Percentiles rank a stretch among this genome's conserved stretches.
phyloP scores from a whole-genome alignment of 1,140 invertebrate species.

The Delia radicum region DNA sequence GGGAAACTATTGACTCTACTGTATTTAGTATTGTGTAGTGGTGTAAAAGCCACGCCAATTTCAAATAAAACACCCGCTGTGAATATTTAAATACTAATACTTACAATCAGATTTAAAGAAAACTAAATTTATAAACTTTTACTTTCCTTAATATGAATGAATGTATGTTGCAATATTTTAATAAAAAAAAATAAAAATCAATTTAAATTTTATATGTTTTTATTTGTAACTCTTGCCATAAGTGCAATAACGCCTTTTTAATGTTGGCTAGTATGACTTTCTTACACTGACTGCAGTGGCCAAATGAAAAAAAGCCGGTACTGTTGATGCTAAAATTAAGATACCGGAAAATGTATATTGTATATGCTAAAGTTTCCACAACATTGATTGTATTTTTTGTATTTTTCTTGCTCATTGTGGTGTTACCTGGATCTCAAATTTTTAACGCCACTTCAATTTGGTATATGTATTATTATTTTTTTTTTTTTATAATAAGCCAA shows the following conservation, averaged over 20 bases:
- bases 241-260: background rate
- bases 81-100: background rate
- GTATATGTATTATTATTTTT: no score
- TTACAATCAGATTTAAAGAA: background rate
- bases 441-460: no score
- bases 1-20: background rate
- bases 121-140: background rate
- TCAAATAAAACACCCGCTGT: background rate
- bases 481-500: no score
- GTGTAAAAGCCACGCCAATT: background rate
- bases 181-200: background rate
- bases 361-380: no score
- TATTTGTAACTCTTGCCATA: background rate
- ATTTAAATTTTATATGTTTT: background rate
- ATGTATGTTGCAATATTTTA: background rate
- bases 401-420: no score
- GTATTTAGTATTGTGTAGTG: background rate
- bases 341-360: slow-evolving; percentile 4
- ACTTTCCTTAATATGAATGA: background rate
- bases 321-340: background rate
- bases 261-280: background rate
- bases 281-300: background rate
- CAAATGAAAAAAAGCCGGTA: background rate
- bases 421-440: no score
- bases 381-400: no score